Evolutionary conservation across 2,888 invertebrate genomes (phyloP).

Genomic region (Corythucha ciliata): DNA sequence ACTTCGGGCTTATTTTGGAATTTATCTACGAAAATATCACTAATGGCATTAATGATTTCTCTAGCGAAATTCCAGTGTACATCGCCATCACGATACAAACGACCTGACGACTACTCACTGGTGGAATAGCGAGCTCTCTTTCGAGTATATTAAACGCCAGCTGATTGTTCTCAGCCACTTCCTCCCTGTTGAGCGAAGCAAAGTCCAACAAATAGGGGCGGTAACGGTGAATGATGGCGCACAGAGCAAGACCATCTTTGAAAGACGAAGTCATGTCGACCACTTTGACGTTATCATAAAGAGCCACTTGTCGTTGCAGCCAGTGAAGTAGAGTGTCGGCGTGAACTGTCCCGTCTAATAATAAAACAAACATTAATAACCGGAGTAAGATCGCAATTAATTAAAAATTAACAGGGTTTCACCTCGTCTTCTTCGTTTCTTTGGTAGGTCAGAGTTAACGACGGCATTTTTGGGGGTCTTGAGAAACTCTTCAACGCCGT

Average conservation of each 20-base stretch:
- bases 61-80: constrained; percentile 3
- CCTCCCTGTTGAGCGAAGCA: constrained; percentile 53
- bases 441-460: constrained; percentile 48
- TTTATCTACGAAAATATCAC: neutral
- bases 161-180: constrained; percentile 61
- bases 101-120: constrained; percentile 44
- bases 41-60: neutral
- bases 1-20: too few relatives aligned
- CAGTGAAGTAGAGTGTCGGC: constrained; percentile 67
- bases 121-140: constrained; percentile 64
- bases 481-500: constrained; percentile 45
- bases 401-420: constrained; percentile 14
- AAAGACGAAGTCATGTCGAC: constrained; percentile 62
- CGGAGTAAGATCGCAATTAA: neutral
- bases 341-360: constrained; percentile 40
- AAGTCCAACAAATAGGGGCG: constrained; percentile 82
- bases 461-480: constrained; percentile 44
- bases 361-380: constrained; percentile 10
- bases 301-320: constrained; percentile 62
- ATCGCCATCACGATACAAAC: too few relatives aligned
- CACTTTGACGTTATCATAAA: constrained; percentile 51
- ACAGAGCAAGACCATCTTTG: constrained; percentile 56
- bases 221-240: constrained; percentile 69
- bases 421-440: constrained; percentile 58
- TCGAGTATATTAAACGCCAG: constrained; percentile 79